A percentile compares a stretch with the other conserved stretches of the same genome.
These are phyloP conservation scores for Carabus problematicus DNA, from an alignment of 2,888 invertebrate genomes.

Conservation along the genomic window DNA sequence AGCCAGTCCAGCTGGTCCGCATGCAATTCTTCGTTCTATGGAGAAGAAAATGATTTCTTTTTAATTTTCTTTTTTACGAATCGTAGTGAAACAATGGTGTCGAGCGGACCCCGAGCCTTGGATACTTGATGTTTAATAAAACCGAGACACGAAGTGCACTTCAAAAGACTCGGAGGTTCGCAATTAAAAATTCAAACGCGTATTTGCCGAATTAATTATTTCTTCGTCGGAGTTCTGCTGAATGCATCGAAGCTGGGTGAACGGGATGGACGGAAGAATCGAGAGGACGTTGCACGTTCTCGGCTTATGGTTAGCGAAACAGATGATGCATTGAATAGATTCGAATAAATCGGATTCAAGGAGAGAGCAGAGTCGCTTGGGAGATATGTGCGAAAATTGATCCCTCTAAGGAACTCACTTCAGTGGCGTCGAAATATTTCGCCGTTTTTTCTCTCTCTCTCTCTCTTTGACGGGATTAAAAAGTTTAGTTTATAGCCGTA, in stretches of 20 bases:
- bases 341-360: conserved; percentile 38
- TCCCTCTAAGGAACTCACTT: conserved; percentile 15
- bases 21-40: too few species aligned
- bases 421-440: conserved; percentile 2
- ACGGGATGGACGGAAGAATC: not conserved
- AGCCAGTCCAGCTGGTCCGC: too few species aligned
- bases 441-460: not conserved
- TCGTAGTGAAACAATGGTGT: conserved; percentile 17
- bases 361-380: conserved; percentile 11
- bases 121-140: conserved; percentile 32
- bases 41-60: too few species aligned
- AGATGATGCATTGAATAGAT: conserved; percentile 40
- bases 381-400: conserved; percentile 31
- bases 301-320: conserved; percentile 5
- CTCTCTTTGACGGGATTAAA: not conserved
- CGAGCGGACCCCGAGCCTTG: conserved; percentile 17
- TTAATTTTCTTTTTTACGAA: too few species aligned
- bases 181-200: conserved; percentile 40
- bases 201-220: conserved; percentile 38
- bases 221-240: conserved; percentile 18
- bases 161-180: conserved; percentile 29
- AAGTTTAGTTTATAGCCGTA: too few species aligned
- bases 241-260: conserved; percentile 4
- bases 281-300: conserved; percentile 4
- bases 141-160: conserved; percentile 24